A percentile compares a stretch with the other conserved stretches of the same genome.
phyloP scores from a whole-genome alignment of 2,113 vertebrate species.

The Chionomys nivalis region DNA sequence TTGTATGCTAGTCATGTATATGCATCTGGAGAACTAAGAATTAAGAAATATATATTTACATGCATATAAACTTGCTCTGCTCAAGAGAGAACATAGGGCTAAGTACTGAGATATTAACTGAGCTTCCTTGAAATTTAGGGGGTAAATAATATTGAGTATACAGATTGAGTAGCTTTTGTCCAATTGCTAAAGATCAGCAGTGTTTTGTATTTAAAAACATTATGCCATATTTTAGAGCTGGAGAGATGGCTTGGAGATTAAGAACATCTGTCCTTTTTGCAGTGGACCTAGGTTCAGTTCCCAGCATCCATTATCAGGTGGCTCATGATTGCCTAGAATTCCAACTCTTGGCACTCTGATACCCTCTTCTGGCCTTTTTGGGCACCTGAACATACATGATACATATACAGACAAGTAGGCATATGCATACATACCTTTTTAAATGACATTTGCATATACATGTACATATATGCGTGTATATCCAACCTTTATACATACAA shows the following conservation, averaged over 20 bases:
- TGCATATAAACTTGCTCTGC: neutral
- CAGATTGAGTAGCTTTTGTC: neutral
- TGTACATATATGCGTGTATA: neutral
- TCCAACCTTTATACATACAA: no score
- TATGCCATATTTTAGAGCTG: neutral
- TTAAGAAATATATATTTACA: neutral
- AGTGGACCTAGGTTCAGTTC: neutral
- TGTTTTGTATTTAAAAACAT: neutral
- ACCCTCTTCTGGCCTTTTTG: neutral
- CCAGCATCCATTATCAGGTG: neutral
- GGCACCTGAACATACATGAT: neutral
- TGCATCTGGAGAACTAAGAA: slow-evolving; percentile 9
- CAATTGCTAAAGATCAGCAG: neutral
- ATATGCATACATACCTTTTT: neutral
- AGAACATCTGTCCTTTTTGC: neutral
- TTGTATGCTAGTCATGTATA: neutral
- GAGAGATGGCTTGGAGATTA: neutral
- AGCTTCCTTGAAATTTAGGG: slow-evolving; percentile 1
- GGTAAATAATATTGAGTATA: slow-evolving; percentile 18
- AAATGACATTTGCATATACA: neutral
- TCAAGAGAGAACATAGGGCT: slow-evolving; percentile 11
- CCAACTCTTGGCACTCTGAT: neutral
- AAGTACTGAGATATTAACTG: neutral
- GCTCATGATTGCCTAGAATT: neutral
- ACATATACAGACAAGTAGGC: neutral